Evolutionary conservation across 2,797 vertebrate genomes (phyloP).

Genomic region (Gorsachius magnificus): DNA sequence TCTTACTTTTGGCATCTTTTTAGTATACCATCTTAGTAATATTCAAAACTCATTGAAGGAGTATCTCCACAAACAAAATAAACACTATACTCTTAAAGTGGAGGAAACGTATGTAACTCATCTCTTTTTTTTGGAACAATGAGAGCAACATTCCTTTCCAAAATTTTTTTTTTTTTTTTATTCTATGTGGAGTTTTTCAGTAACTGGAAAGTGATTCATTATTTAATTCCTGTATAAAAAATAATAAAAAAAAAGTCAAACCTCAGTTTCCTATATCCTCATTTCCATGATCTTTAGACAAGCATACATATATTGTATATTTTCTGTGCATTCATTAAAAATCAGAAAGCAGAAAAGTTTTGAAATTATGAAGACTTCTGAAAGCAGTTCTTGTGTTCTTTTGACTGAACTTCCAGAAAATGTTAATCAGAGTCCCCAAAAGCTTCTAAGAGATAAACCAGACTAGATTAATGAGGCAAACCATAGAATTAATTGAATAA

Average conservation of each 20-base stretch:
- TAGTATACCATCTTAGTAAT: background rate
- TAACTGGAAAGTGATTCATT: background rate
- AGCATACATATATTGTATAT: rapidly evolving
- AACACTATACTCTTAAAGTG: background rate
- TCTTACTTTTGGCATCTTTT: background rate
- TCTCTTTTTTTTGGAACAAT: background rate
- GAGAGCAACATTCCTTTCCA: background rate
- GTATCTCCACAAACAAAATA: background rate
- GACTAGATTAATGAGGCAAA: background rate
- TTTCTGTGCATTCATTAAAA: background rate
- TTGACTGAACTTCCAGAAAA: background rate
- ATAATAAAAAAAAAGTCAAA: background rate
- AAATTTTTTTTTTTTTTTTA: background rate
- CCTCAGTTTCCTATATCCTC: rapidly evolving
- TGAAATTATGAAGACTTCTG: background rate
- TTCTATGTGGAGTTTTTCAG: background rate
- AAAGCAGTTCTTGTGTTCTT: background rate
- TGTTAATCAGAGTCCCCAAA: background rate
- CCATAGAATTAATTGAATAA: background rate
- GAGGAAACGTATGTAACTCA: background rate
- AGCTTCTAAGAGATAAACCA: background rate
- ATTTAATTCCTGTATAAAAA: background rate
- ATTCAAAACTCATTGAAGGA: background rate
- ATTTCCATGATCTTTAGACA: background rate
- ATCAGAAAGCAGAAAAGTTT: background rate